Evolutionary conservation across 2,888 invertebrate genomes (phyloP).

Genomic region (Drosophila stalkeri): DNA sequence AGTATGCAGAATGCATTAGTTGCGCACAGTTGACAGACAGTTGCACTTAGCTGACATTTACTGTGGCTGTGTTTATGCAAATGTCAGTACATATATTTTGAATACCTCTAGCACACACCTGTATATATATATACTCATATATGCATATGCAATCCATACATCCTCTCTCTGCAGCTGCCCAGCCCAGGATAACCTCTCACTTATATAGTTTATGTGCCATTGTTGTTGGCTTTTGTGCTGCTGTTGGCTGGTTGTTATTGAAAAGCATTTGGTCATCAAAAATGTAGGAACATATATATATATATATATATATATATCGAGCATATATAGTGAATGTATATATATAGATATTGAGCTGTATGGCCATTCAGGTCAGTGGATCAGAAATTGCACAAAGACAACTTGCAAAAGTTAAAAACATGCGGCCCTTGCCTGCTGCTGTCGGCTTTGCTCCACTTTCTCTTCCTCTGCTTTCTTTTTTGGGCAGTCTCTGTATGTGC

Average conservation of each 20-base stretch:
- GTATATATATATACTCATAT: not conserved
- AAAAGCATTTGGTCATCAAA: constrained; percentile 77
- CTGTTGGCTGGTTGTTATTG: constrained; percentile 56
- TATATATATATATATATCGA: constrained; percentile 18
- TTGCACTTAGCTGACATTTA: constrained; percentile 19
- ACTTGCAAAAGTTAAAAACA: constrained; percentile 64
- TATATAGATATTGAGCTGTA: constrained; percentile 10
- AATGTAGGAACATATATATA: constrained; percentile 53
- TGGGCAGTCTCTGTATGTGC: not conserved
- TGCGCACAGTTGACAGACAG: not conserved
- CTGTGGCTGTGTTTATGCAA: constrained; percentile 29
- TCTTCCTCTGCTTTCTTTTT: constrained; percentile 12
- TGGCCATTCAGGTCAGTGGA: constrained; percentile 70
- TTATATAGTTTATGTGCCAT: constrained; percentile 45
- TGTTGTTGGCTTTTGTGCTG: constrained; percentile 65
- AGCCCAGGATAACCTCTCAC: not conserved
- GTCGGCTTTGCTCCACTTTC: constrained; percentile 60
- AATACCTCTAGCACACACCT: constrained; percentile 54
- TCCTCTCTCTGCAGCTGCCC: not conserved
- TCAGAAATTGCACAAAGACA: constrained; percentile 73
- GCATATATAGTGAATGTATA: constrained; percentile 4
- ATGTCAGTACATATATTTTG: constrained; percentile 39
- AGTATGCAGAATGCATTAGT: not conserved
- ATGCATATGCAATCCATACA: constrained; percentile 8
- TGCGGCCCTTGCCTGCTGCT: constrained; percentile 11